Conservation (phyloP, 2,113 vertebrate genomes). For the Phoenicopterus ruber region DNA sequence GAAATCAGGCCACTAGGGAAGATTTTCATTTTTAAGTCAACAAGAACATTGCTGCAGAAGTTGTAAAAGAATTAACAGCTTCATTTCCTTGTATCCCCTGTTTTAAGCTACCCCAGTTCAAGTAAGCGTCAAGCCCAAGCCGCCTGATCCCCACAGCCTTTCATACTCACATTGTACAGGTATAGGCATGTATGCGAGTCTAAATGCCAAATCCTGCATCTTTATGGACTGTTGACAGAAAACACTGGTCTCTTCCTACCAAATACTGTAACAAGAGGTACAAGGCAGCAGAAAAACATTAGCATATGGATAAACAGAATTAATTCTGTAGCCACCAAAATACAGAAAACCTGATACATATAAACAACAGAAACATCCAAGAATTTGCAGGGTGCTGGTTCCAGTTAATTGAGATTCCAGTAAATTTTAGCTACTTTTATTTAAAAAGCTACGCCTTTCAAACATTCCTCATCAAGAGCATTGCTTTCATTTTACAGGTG, state of each 20-base stretch:
- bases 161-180: neutral
- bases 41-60: neutral
- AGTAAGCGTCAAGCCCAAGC: neutral
- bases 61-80: neutral
- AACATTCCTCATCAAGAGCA: neutral
- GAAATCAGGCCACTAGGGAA: neutral
- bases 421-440: neutral
- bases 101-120: neutral
- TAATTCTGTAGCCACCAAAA: neutral
- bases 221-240: neutral
- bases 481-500: neutral
- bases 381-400: neutral
- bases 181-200: accelerated
- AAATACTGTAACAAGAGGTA: neutral
- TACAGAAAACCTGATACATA: neutral
- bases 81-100: neutral
- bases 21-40: neutral
- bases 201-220: neutral
- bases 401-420: neutral
- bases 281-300: neutral
- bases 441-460: neutral
- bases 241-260: neutral
- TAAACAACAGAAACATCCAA: neutral
- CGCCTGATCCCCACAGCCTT: neutral
- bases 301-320: neutral